Base-by-base conservation (phyloP, 92 coral and sea anemone species). In the Parazoanthus swiftii region DNA sequence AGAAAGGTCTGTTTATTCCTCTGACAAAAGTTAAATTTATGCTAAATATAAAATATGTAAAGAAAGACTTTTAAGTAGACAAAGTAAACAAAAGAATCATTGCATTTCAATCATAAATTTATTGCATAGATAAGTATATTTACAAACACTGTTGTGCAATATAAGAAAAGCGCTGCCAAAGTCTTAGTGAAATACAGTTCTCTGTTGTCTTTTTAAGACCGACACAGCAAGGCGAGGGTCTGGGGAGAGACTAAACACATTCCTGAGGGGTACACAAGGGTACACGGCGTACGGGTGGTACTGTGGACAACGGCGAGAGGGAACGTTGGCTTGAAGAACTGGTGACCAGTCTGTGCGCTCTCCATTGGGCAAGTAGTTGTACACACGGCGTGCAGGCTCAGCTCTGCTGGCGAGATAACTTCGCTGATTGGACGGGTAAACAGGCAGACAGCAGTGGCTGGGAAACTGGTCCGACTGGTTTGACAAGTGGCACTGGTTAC, bases 241-340 rank as follows among this genome's bases (percentile, higher is more conserved):
- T 81, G 86, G 37, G 16, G 74, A 65, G 38, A 46, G 75, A 8
- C 76, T 21, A 23, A 66, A 20, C 9, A 82, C 25, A 25, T 50
- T 76, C n/a, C 80, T 39, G 74, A 59, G 86, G 21, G 59, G 25
- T 23, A 82, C 76, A 37, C 35, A 42, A 58, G 76, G 86, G 73
- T 65, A 82, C 56, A 63, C 75, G 8, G 86, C 86, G 56, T 81
- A 81, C 35, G 86, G 86, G 25, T 81, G 86, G 76, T 58, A 65
- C 75, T 81, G 66, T 81, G 86, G 76, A 23, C 10, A 38, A 81
- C 86, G 86, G 35, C 86, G 86, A 81, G 86, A 21, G 54, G 86
- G 76, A 66, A 65, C 86, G 5, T 65, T 66, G 38, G 75, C 48
- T 37, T 23, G 38, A 65, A 66, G 54, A 36, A 43, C 37, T 81